phyloP scores from a whole-genome alignment of 2,113 vertebrate species.

The Chaetodon trifascialis region DNA sequence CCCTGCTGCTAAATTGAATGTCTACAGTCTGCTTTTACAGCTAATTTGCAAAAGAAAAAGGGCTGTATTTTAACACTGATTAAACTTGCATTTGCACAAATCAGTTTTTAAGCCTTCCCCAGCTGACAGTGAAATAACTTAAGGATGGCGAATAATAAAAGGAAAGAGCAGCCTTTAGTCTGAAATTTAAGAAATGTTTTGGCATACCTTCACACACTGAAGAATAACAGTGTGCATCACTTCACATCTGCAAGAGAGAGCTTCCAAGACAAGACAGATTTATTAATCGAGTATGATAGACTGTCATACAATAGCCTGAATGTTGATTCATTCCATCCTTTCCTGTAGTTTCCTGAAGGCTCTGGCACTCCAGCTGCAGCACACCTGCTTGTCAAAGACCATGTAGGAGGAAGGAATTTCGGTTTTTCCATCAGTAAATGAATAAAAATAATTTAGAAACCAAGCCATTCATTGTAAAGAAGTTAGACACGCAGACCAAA shows the following conservation, averaged over 20 bases:
- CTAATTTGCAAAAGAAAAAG: conserved; percentile 8
- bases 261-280: not conserved
- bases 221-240: conserved; percentile 5
- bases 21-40: conserved; percentile 37
- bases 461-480: no score
- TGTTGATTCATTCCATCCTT: conserved; percentile 7
- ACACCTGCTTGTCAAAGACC: not conserved
- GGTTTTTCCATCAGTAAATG: not conserved
- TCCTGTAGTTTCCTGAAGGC: not conserved
- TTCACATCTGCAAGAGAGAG: conserved; percentile 14
- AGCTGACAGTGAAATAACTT: conserved; percentile 4
- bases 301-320: not conserved
- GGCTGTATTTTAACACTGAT: conserved; percentile 3
- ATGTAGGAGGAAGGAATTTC: not conserved
- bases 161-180: conserved; percentile 20
- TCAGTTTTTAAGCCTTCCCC: conserved; percentile 1
- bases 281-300: not conserved
- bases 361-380: not conserved
- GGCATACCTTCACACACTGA: conserved; percentile 14
- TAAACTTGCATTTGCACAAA: conserved; percentile 24
- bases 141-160: conserved; percentile 34
- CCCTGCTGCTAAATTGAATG: conserved; percentile 21
- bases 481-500: no score
- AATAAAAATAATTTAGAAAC: not conserved
- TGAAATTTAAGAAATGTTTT: conserved; percentile 5